Percentiles rank a stretch among this genome's conserved stretches.
phyloP scores from a whole-genome alignment of 2,113 vertebrate species.

The Desmodus rotundus region DNA sequence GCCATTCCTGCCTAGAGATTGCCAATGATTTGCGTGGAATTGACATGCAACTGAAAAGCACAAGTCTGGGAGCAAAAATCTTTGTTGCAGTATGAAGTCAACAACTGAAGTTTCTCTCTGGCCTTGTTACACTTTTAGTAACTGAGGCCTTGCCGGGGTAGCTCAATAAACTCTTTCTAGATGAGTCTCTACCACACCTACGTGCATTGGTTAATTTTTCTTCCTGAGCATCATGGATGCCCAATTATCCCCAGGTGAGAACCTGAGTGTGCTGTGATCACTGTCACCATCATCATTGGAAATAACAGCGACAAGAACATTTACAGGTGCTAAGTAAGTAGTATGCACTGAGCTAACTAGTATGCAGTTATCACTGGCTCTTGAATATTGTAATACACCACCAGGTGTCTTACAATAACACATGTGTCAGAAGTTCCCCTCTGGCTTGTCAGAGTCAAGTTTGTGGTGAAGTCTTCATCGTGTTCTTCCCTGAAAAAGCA shows the following conservation, averaged over 20 bases:
- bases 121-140: background rate
- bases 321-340: background rate
- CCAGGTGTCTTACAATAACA: background rate
- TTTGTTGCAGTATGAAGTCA: background rate
- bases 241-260: background rate
- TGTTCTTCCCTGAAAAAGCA: background rate
- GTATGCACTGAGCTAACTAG: background rate
- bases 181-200: background rate
- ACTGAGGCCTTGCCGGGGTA: background rate
- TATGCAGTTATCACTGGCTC: background rate
- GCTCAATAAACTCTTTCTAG: background rate
- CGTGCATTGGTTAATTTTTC: background rate
- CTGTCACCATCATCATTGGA: background rate
- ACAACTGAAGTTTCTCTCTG: background rate
- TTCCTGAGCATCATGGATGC: background rate
- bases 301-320: background rate
- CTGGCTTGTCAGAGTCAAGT: background rate
- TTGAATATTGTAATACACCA: background rate
- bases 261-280: accelerated
- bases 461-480: background rate
- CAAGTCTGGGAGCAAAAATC: background rate
- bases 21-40: background rate
- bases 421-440: background rate
- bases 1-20: background rate
- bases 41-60: background rate